Percentiles rank a stretch among this genome's conserved stretches.
Evolutionary conservation across 2,797 vertebrate species (phyloP).

Genomic region (Yasuhikotakia modesta): DNA sequence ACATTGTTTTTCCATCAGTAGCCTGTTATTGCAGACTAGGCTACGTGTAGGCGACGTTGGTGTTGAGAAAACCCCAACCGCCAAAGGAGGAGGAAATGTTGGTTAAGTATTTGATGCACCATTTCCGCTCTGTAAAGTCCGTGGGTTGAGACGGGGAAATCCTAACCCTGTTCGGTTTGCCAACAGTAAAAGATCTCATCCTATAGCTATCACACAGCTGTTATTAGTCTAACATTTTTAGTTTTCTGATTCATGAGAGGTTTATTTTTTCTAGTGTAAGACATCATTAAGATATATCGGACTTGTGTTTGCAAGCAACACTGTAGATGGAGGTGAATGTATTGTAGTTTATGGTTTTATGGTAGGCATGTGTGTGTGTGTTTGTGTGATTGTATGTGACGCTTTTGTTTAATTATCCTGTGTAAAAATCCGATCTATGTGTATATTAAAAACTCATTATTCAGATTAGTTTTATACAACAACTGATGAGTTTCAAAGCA

Average conservation of each 20-base stretch:
- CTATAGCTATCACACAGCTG: constrained; percentile 23
- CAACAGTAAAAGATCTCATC: constrained; percentile 35
- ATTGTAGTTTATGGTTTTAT: not conserved
- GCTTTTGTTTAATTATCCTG: not conserved
- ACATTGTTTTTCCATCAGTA: constrained; percentile 44
- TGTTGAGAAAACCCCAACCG: constrained; percentile 64
- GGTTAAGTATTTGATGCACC: constrained; percentile 64
- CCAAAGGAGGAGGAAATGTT: constrained; percentile 65
- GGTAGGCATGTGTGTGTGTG: not conserved
- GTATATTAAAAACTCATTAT: not conserved
- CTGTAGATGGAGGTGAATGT: not conserved
- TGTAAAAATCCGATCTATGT: not conserved
- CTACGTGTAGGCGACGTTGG: constrained; percentile 29
- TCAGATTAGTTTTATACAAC: too few relatives aligned
- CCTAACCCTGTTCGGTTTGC: constrained; percentile 56
- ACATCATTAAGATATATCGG: not conserved
- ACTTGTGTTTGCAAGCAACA: not conserved
- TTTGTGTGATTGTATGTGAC: not conserved
- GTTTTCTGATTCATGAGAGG: not conserved
- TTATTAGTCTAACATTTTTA: constrained; percentile 9
- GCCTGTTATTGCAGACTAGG: constrained; percentile 39
- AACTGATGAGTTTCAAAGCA: too few relatives aligned
- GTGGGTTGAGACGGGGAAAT: constrained; percentile 65
- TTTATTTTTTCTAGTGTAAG: not conserved
- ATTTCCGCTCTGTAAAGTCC: constrained; percentile 71